Percentiles rank a stretch among this genome's conserved stretches.
These are phyloP conservation scores for Cheirogaleus major DNA, from an alignment of 2,797 vertebrate genomes.

Conservation along the genomic window DNA sequence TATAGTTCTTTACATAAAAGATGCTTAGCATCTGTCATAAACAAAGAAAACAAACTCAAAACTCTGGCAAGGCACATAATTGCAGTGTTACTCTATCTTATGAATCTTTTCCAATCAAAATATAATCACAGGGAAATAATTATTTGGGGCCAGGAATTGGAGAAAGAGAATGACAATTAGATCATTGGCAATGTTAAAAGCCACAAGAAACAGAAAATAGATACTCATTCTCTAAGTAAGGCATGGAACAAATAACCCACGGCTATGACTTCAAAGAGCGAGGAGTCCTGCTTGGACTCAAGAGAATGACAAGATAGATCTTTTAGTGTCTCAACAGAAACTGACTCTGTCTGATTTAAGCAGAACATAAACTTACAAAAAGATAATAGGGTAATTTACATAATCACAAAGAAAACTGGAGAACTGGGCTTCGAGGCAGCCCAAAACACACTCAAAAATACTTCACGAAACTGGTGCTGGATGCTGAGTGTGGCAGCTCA, in stretches of 20 bases:
- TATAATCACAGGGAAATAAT: neutral
- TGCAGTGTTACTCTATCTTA: neutral
- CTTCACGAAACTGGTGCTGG: neutral
- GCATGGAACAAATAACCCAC: neutral
- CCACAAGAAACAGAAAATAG: neutral
- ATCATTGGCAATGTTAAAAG: neutral
- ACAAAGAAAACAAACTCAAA: neutral
- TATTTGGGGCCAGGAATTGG: neutral
- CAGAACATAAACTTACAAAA: neutral
- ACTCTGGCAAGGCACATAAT: neutral
- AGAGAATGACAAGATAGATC: neutral
- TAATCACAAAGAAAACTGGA: neutral
- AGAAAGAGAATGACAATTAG: neutral
- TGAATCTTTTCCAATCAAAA: constrained; percentile 36
- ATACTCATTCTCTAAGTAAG: neutral
- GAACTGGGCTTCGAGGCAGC: neutral
- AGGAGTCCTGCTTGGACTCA: neutral
- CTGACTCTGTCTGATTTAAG: neutral
- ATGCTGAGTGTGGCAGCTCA: neutral
- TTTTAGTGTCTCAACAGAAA: neutral
- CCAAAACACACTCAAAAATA: neutral
- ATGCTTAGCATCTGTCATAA: neutral
- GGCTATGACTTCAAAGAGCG: neutral
- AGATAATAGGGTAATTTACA: neutral
- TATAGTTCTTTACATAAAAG: neutral